A percentile compares a stretch with the other conserved stretches of the same genome.
phyloP scores from a whole-genome alignment of 2,797 vertebrate genomes.

The Acrossocheilus fasciatus region DNA sequence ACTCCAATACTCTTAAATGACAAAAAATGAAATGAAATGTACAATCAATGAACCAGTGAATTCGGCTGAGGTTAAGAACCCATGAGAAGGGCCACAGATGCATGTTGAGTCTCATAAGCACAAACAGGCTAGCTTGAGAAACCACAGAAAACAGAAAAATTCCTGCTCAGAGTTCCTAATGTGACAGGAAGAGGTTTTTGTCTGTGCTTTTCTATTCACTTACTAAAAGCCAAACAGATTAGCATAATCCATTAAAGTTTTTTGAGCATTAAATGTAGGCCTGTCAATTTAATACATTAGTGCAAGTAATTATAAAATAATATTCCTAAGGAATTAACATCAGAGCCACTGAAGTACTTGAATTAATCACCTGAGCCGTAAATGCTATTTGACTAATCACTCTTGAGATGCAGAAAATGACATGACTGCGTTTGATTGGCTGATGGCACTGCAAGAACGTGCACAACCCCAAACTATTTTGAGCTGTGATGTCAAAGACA shows the following conservation, averaged over 20 bases:
- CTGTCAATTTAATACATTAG: background rate
- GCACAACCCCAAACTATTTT: background rate
- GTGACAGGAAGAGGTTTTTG: slow-evolving; percentile 26
- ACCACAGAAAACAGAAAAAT: background rate
- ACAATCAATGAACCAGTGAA: background rate
- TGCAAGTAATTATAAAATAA: slow-evolving; percentile 14
- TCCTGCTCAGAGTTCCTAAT: background rate
- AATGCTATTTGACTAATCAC: background rate
- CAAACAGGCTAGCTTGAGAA: background rate
- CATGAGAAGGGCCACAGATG: background rate
- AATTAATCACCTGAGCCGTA: slow-evolving; percentile 1
- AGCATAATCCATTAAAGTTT: background rate
- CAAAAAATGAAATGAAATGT: too few relatives aligned
- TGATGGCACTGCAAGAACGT: background rate
- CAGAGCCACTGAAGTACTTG: background rate
- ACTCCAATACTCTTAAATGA: background rate
- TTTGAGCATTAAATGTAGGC: background rate
- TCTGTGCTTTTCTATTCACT: background rate
- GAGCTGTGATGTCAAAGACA: background rate
- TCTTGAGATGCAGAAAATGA: background rate
- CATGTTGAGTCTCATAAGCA: background rate
- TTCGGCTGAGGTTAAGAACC: background rate
- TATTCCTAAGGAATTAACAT: background rate
- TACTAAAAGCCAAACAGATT: slow-evolving; percentile 17
- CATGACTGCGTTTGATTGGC: background rate